A percentile compares a stretch with the other conserved stretches of the same genome.
phyloP scores from a whole-genome alignment of 1,140 invertebrate species.

The Phenacoccus solenopsis region DNA sequence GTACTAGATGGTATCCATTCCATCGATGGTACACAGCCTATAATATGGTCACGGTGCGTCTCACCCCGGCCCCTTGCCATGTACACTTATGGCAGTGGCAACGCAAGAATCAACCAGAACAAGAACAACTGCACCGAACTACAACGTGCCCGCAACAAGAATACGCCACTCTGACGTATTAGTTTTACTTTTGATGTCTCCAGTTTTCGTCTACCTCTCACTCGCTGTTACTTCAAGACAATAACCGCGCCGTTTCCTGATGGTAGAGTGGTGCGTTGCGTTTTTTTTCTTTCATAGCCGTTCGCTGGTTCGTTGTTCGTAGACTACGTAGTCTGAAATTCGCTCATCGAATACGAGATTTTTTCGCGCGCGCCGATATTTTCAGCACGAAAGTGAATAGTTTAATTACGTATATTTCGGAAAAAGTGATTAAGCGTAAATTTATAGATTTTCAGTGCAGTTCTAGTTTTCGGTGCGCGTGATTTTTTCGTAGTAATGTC shows the following conservation, averaged over 20 bases:
- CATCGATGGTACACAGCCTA: no score
- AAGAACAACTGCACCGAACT: not conserved
- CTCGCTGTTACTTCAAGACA: not conserved
- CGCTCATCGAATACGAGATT: not conserved
- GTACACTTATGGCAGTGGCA: no score
- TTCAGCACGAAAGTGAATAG: no score
- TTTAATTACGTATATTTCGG: no score
- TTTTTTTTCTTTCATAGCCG: not conserved
- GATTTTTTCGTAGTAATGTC: not conserved
- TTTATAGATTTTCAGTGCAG: no score
- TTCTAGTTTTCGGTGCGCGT: not conserved
- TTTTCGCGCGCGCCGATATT: not conserved
- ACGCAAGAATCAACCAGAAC: not conserved
- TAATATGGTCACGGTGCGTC: no score
- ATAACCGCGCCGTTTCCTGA: not conserved
- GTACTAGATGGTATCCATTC: no score
- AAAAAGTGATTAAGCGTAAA: no score
- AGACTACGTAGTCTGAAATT: not conserved
- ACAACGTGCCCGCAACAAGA: not conserved
- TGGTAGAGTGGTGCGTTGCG: not conserved
- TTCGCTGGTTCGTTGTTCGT: not conserved
- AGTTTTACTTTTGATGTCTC: conserved; percentile 2
- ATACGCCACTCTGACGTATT: not conserved
- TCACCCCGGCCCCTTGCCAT: not conserved
- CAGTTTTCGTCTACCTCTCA: not conserved